phyloP scores from a whole-genome alignment of 2,888 invertebrate genomes.

The Philhelius pedissequus region DNA sequence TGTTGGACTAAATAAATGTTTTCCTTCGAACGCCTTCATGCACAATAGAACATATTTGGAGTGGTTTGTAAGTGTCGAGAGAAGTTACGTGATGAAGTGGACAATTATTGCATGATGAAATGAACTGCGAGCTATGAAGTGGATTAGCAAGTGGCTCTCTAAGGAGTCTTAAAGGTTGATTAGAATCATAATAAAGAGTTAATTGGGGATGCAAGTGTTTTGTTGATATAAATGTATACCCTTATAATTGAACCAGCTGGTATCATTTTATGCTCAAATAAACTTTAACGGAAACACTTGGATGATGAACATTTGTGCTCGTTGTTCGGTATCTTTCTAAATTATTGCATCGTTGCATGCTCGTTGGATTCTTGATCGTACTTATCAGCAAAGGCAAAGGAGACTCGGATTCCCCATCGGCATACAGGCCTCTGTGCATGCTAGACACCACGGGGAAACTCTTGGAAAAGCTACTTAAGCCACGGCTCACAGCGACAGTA shows the following conservation, averaged over 20 bases:
- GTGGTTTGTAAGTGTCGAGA: slow-evolving; percentile 63
- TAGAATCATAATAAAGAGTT: slow-evolving; percentile 57
- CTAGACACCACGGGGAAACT: too few species aligned
- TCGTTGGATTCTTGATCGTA: too few species aligned
- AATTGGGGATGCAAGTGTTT: slow-evolving; percentile 31
- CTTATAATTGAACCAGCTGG: neutral
- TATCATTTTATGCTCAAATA: too few species aligned
- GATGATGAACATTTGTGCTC: too few species aligned
- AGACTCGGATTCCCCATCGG: too few species aligned
- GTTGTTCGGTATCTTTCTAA: too few species aligned
- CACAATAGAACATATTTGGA: slow-evolving; percentile 62
- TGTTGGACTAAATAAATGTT: slow-evolving; percentile 65
- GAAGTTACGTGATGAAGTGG: slow-evolving; percentile 65
- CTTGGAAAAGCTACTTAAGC: too few species aligned
- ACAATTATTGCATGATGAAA: slow-evolving; percentile 36
- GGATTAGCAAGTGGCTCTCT: slow-evolving; percentile 37
- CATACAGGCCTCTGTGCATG: too few species aligned
- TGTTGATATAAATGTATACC: neutral
- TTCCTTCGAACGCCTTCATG: slow-evolving; percentile 67
- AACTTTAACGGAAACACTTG: too few species aligned
- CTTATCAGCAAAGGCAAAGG: too few species aligned
- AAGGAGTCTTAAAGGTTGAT: slow-evolving; percentile 51
- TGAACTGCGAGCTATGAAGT: slow-evolving; percentile 35
- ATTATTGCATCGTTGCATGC: too few species aligned
- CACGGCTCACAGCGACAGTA: too few species aligned